Base-by-base conservation (phyloP, 1,140 invertebrate genomes). In the Lordiphosa stackelbergi region DNA sequence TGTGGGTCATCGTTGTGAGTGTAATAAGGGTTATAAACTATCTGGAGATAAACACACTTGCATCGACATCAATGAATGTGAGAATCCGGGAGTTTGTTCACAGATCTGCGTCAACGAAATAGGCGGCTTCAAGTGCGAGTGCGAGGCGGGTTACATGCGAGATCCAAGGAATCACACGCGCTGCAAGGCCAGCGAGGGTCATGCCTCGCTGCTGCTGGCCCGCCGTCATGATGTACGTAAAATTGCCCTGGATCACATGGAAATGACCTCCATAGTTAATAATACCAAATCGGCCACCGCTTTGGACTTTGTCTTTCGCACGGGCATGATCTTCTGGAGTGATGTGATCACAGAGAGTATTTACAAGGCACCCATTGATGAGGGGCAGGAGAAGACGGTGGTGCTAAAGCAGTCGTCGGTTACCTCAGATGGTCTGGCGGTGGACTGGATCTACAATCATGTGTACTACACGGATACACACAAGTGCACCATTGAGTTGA, bases 401-500 rank as follows among this genome's bases (percentile, higher is more conserved):
- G 94, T 97, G 2, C 93, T 97, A 6, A 92, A 92, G 16, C 91
- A 96, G 41, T 93, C 95, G 83, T 89, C 96, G 22, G 95, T 94
- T 7, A 96, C 93, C 6, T 95, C 96, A 0, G 97, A 99, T 89
- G 97, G 97, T 10, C 88, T 99, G 43, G 96, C 97, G 3, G 94
- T 98, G 38, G 97, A 99, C 89, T 99, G 97, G 97, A 94, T 99
- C 51, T 97, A 98, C 88, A 94, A 95, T 87, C 95, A 98, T 72
- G 91, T 99, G 46, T 99, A 99, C 89, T 99, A 97, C 95, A 98
- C 96, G 0, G 96, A 98, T 85, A 95, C 96, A 2, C 93, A 93
- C 12, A 94, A 93, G 66, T 95, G 98, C 87, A 95, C 93, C 22
- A 98, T 98, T 73, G 93, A 96, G 86, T 89, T 98, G 35, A 93